phyloP scores from a whole-genome alignment of 2,888 invertebrate genomes.

The Arge pagana region DNA sequence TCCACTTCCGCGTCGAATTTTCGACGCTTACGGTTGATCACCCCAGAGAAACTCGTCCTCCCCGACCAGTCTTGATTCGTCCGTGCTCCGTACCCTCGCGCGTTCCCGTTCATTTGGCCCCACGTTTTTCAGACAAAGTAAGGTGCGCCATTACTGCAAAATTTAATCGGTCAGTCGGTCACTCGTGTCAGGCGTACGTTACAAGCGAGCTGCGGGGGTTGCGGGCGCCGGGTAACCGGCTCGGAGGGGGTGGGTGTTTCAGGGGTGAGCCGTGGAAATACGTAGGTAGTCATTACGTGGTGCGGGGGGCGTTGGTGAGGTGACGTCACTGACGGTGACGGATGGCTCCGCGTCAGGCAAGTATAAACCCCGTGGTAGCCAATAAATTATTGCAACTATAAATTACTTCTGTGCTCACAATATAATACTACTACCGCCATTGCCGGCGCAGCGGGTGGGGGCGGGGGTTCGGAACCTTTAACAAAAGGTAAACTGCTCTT shows the following conservation, averaged over 20 bases:
- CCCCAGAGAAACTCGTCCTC: too few relatives aligned
- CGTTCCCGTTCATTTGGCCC: too few relatives aligned
- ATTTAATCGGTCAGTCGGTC: too few relatives aligned
- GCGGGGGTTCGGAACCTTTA: constrained; percentile 58
- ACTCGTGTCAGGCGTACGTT: too few relatives aligned
- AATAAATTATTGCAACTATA: constrained; percentile 60
- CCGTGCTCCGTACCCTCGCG: too few relatives aligned
- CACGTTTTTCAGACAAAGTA: too few relatives aligned
- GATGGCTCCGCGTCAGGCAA: constrained; percentile 59
- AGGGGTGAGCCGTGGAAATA: constrained; percentile 37
- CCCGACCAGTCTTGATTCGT: too few relatives aligned
- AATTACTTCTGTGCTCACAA: constrained; percentile 58
- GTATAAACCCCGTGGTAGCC: constrained; percentile 59
- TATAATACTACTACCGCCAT: constrained; percentile 57
- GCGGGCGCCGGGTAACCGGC: constrained; percentile 22
- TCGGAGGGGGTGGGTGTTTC: constrained; percentile 28
- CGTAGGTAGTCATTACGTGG: constrained; percentile 58
- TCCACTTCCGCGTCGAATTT: too few relatives aligned
- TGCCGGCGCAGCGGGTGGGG: constrained; percentile 45
- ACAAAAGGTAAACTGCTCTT: constrained; percentile 18
- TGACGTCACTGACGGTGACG: constrained; percentile 60
- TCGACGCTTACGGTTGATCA: too few relatives aligned
- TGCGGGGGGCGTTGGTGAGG: constrained; percentile 45
- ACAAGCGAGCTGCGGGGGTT: too few relatives aligned
- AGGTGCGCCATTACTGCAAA: too few relatives aligned